These are phyloP conservation scores for Heteromyza rotundicornis DNA, from an alignment of 2,888 invertebrate species.

Conservation along the genomic window DNA sequence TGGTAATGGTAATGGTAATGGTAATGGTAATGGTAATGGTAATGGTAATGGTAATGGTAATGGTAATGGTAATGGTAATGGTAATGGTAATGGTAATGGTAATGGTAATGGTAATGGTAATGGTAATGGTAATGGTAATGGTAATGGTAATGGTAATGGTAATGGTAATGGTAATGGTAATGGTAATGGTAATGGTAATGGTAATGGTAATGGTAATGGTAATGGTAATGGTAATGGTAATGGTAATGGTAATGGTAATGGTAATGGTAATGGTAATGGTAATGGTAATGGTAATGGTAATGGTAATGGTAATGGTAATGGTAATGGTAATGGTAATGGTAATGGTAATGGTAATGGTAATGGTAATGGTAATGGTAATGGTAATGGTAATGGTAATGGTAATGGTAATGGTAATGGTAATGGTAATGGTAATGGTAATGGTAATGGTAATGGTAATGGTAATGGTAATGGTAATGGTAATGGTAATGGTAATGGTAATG, in stretches of 20 bases:
- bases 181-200: constrained; percentile 6
- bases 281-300: constrained; percentile 6
- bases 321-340: constrained; percentile 6
- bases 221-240: constrained; percentile 4
- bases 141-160: constrained; percentile 6
- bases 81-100: constrained; percentile 6
- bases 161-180: constrained; percentile 6
- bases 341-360: constrained; percentile 6
- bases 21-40: constrained; percentile 6
- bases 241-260: constrained; percentile 6
- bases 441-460: constrained; percentile 6
- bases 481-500: constrained; percentile 4
- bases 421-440: constrained; percentile 6
- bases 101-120: constrained; percentile 6
- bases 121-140: constrained; percentile 4
- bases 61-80: constrained; percentile 6
- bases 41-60: constrained; percentile 4
- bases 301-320: constrained; percentile 4
- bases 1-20: constrained; percentile 6
- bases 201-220: constrained; percentile 6
- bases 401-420: constrained; percentile 4
- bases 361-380: constrained; percentile 6
- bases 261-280: constrained; percentile 6
- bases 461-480: constrained; percentile 6
- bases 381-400: constrained; percentile 6